Percentiles rank a stretch among this genome's conserved stretches.
phyloP scores from a whole-genome alignment of 2,888 invertebrate genomes.

The Yponomeuta evonymella region DNA sequence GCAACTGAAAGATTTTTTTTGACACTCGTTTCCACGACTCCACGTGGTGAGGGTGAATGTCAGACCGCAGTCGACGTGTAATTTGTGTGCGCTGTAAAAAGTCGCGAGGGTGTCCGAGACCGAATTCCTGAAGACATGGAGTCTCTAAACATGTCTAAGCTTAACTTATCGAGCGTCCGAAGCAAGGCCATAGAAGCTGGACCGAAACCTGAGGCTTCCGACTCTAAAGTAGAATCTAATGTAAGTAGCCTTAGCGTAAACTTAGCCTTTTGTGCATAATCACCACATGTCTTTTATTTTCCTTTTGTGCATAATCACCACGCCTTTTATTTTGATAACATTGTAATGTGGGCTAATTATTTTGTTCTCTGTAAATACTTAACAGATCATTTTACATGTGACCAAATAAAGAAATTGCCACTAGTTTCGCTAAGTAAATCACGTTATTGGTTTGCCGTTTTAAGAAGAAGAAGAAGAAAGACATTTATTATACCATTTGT shows the following conservation, averaged over 20 bases:
- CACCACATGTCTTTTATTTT: too few species aligned
- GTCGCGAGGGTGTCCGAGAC: conserved; percentile 22
- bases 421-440: too few species aligned
- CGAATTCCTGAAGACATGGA: conserved; percentile 49
- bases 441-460: too few species aligned
- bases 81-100: conserved; percentile 29
- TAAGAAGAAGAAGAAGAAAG: too few species aligned
- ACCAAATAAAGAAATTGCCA: too few species aligned
- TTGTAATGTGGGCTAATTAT: too few species aligned
- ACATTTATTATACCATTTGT: too few species aligned
- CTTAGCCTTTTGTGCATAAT: too few species aligned
- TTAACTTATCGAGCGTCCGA: conserved; percentile 58
- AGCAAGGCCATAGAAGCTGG: conserved; percentile 44
- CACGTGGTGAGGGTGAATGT: conserved; percentile 59
- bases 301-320: too few species aligned
- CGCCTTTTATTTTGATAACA: too few species aligned
- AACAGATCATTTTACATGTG: too few species aligned
- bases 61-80: conserved; percentile 64
- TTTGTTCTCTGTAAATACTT: too few species aligned
- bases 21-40: conserved; percentile 56
- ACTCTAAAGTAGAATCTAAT: conserved; percentile 45
- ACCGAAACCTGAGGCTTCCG: conserved; percentile 39
- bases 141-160: conserved; percentile 63
- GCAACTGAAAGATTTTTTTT: conserved; percentile 38
- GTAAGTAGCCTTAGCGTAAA: conserved; percentile 26